These are phyloP conservation scores for Sepioteuthis lessoniana DNA, from an alignment of 2,888 invertebrate genomes.

Conservation along the genomic window DNA sequence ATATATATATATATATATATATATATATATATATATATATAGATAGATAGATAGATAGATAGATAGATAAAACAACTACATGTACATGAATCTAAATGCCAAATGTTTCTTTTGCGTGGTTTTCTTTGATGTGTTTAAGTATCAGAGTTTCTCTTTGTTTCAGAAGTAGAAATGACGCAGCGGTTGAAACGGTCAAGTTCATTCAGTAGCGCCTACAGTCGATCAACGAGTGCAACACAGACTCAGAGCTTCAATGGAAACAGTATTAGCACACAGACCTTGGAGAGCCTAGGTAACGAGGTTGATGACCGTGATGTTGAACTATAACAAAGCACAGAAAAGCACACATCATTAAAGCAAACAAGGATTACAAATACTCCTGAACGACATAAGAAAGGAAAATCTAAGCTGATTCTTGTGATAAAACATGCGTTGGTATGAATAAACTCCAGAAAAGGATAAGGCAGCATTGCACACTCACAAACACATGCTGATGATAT, in stretches of 20 bases:
- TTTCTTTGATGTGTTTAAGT: neutral
- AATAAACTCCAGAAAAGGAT: neutral
- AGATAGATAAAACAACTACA: too few species aligned
- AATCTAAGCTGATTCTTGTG: neutral
- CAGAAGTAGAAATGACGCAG: constrained; percentile 67
- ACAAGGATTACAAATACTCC: neutral
- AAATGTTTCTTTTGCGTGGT: neutral
- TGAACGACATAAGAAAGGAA: neutral
- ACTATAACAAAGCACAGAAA: constrained; percentile 53
- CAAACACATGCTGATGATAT: neutral
- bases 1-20: too few species aligned
- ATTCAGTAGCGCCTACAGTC: constrained; percentile 66
- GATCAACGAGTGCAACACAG: constrained; percentile 65
- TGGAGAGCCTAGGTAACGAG: constrained; percentile 61
- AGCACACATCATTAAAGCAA: neutral
- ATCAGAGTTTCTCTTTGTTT: constrained; percentile 51
- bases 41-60: too few species aligned
- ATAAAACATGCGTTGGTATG: neutral
- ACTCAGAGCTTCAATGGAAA: constrained; percentile 64
- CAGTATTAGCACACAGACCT: constrained; percentile 71
- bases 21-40: too few species aligned
- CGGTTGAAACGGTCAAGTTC: constrained; percentile 64
- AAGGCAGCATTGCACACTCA: neutral
- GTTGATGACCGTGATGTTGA: constrained; percentile 65
- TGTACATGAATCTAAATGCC: neutral